A percentile compares a stretch with the other conserved stretches of the same genome.
Evolutionary conservation across 2,888 invertebrate species (phyloP).

Genomic region (Heliconius ethilla): DNA sequence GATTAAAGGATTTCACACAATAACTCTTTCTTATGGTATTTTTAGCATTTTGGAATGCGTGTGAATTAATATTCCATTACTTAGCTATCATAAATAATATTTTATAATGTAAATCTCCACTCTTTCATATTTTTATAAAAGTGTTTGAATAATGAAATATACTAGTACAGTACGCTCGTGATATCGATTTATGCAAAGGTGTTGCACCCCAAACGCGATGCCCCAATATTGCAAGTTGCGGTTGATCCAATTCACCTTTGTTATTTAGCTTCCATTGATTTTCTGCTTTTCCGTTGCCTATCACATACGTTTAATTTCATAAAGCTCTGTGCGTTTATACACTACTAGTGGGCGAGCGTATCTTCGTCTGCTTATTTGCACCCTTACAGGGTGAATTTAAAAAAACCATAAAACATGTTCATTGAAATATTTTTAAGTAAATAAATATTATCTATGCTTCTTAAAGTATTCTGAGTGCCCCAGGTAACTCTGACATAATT

Average conservation of each 20-base stretch:
- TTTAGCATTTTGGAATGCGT: neutral
- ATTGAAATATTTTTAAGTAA: too few species aligned
- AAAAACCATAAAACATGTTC: too few species aligned
- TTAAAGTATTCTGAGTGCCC: too few species aligned
- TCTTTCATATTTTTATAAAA: neutral
- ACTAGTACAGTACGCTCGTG: conserved; percentile 16
- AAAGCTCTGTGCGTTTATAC: neutral
- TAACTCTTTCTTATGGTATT: neutral
- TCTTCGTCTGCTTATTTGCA: too few species aligned
- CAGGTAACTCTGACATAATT: too few species aligned
- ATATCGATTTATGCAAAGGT: conserved; percentile 37
- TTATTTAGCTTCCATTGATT: conserved; percentile 33
- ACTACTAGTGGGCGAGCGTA: too few species aligned
- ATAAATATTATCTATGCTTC: too few species aligned
- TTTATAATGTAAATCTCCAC: neutral
- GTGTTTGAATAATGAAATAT: conserved; percentile 18
- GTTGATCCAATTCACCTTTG: conserved; percentile 35
- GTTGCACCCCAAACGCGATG: conserved; percentile 29
- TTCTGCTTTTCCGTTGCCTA: conserved; percentile 13
- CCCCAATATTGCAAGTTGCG: conserved; percentile 37
- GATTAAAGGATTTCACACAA: neutral
- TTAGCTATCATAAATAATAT: neutral
- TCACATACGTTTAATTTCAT: neutral
- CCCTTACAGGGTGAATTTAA: too few species aligned
- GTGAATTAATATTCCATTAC: too few species aligned